Conservation (phyloP, 37 sponge, comb jelly and placozoan species). For the Tethya wilhelma region DNA sequence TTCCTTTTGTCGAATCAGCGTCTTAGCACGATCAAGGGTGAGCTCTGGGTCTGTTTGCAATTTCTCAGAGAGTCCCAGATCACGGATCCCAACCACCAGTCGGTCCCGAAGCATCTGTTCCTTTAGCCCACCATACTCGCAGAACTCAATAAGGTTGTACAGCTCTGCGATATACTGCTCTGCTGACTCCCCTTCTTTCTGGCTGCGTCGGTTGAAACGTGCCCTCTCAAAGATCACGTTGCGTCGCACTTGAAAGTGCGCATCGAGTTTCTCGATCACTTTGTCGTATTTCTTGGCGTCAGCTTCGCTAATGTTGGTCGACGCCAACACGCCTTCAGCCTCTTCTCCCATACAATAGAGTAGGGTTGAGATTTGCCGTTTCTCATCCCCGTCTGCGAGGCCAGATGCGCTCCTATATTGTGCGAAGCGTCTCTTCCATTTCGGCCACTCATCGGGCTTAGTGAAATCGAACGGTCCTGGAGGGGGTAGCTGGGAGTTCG, state of each 20-base stretch:
- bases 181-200: slow-evolving; percentile 4
- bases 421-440: slow-evolving; percentile 17
- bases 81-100: slow-evolving; percentile 47
- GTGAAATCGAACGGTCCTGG: slow-evolving; percentile 29
- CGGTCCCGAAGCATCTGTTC: slow-evolving; percentile 34
- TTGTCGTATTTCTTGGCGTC: slow-evolving; percentile 7
- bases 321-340: slow-evolving; percentile 16
- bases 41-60: slow-evolving; percentile 43
- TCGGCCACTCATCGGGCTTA: slow-evolving; percentile 19
- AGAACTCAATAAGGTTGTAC: slow-evolving; percentile 19
- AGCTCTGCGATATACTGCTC: slow-evolving; percentile 17
- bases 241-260: slow-evolving; percentile 27
- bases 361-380: not conserved
- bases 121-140: slow-evolving; percentile 15
- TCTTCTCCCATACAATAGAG: slow-evolving; percentile 46
- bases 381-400: not conserved
- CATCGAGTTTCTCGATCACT: slow-evolving; percentile 25
- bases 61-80: slow-evolving; percentile 13
- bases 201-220: slow-evolving; percentile 14
- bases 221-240: slow-evolving; percentile 32
- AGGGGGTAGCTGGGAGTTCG: not conserved
- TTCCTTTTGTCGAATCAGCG: slow-evolving; percentile 31
- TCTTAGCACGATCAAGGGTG: slow-evolving; percentile 53
- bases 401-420: slow-evolving; percentile 12
- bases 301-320: slow-evolving; percentile 18